Conservation (phyloP, 2,888 invertebrate species). For the Xylocampa areola region DNA sequence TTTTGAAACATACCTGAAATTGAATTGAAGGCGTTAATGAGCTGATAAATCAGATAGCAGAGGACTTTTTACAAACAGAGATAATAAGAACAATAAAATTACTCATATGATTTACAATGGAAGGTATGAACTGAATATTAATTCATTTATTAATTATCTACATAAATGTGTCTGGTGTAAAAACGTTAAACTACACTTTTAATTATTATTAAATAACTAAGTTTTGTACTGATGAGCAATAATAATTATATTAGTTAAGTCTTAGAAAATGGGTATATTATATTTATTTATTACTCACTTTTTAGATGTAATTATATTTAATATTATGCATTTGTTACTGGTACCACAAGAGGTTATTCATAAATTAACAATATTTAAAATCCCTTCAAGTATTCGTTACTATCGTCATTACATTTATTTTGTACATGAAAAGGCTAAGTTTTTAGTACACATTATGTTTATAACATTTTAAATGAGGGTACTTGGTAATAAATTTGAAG, state of each 20-base stretch:
- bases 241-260: too few species aligned
- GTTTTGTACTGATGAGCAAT: too few species aligned
- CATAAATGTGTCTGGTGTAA: too few species aligned
- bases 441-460: neutral
- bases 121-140: too few species aligned
- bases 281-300: conserved; percentile 23
- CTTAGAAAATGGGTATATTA: too few species aligned
- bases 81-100: neutral
- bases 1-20: conserved; percentile 36
- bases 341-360: conserved; percentile 8
- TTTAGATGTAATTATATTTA: conserved; percentile 3
- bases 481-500: conserved; percentile 10
- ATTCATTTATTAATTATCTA: too few species aligned
- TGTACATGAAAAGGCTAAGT: neutral
- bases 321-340: neutral
- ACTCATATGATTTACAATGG: neutral
- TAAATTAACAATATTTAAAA: conserved; percentile 5
- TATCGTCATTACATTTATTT: conserved; percentile 27
- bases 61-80: conserved; percentile 4
- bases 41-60: neutral
- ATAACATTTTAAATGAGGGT: conserved; percentile 17
- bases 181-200: too few species aligned
- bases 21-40: conserved; percentile 1
- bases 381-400: conserved; percentile 21
- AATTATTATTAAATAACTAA: too few species aligned